phyloP scores from a whole-genome alignment of 2,888 invertebrate genomes.

The Neria commutata region DNA sequence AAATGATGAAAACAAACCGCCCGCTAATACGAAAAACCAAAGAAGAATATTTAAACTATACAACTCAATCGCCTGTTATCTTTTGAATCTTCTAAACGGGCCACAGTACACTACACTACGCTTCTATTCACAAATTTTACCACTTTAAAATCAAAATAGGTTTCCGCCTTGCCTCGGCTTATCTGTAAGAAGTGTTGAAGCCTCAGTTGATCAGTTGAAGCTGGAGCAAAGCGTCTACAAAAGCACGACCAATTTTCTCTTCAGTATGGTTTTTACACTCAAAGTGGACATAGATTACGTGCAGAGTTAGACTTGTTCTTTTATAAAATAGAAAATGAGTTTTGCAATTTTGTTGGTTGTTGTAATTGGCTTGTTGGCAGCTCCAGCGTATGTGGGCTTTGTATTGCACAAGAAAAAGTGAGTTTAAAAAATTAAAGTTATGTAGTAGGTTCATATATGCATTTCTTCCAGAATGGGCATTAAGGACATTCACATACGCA shows the following conservation, averaged over 20 bases:
- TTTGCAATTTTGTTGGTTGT: slow-evolving; percentile 25
- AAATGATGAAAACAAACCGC: slow-evolving; percentile 56
- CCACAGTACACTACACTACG: too few relatives aligned
- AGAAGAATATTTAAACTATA: slow-evolving; percentile 33
- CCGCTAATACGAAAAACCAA: slow-evolving; percentile 37
- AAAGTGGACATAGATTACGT: too few relatives aligned
- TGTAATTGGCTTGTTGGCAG: slow-evolving; percentile 23
- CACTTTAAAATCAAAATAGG: too few relatives aligned
- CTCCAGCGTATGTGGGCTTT: slow-evolving; percentile 20
- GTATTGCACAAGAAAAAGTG: slow-evolving; percentile 43
- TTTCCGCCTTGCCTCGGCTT: too few relatives aligned
- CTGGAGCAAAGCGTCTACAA: too few relatives aligned
- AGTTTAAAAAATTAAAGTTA: slow-evolving; percentile 14
- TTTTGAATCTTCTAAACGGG: too few relatives aligned
- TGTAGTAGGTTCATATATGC: neutral
- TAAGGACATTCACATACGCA: slow-evolving; percentile 35
- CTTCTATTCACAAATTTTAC: too few relatives aligned
- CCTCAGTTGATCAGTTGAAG: too few relatives aligned
- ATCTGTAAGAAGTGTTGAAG: neutral
- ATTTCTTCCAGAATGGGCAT: slow-evolving; percentile 36
- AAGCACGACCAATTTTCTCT: too few relatives aligned
- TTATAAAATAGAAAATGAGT: neutral
- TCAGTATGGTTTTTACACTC: too few relatives aligned
- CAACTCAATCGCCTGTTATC: slow-evolving; percentile 31
- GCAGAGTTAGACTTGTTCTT: too few relatives aligned